Base-by-base conservation (phyloP, 1,140 invertebrate species). In the Drosophila erecta region DNA sequence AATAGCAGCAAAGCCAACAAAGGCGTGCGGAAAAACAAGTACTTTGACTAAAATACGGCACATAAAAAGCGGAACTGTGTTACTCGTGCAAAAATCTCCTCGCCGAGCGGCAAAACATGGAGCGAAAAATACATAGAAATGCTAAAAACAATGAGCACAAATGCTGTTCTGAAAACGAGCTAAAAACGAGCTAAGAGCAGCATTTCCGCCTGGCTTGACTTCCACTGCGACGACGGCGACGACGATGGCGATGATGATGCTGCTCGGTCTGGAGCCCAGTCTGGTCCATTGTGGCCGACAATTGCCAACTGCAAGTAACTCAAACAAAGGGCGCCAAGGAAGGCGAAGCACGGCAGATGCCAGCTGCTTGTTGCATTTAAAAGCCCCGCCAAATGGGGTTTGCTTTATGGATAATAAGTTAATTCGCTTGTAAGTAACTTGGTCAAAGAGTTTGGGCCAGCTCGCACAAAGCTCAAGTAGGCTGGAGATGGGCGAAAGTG, bases 391-490 rank as follows among this genome's bases (percentile, higher is more conserved):
- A 83, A 86, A 86, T 89, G 83, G 76, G 79, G 84, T 89, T 87
- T 89, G 83, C 83, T 89, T 89, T 89, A 89, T 79, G 83, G 84
- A 83, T 87, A 87, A 87, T 87, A 89, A 76, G 79, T 79, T 87
- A 87, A 87, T 87, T 89, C 84, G 83, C 79, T 87, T 87, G 79
- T 89, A 76, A 87, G 89, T 89, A 83, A 87, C 65, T 89, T 87
- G 83, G 84, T 83, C 83, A 86, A 86, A 89, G 75, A 56, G 62
- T 53, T 65, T 33, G 14, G 47, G 41, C 50, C 37, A 72, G 46
- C 38, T 38, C 22, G 33, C 14, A 15, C 30, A 30, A 11, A 27
- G 24, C 44, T 30, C 33, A 27, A 70, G 50, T 69, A 30, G 49
- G 43, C 43, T 30, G 43, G 5, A 40, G 20, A 35, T 27, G 67